Evolutionary conservation across 1,140 invertebrate genomes (phyloP), one percentile per base, ranked within the genome.

Genomic region (Drosophila miranda): DNA sequence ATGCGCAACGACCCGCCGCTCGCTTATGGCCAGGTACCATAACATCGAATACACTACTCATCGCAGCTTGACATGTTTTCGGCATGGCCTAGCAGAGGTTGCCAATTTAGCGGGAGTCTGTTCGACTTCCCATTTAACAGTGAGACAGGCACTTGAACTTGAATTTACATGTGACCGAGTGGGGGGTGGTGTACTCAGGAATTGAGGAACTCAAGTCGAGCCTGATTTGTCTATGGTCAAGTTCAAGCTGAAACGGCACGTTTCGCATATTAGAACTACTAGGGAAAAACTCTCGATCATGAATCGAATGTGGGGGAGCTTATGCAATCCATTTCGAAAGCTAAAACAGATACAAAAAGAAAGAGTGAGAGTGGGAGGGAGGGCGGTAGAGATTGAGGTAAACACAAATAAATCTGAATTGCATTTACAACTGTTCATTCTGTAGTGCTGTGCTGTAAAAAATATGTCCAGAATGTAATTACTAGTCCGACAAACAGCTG

Each of bases 81-180:
- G 64, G 34, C 58, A 45, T 44, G 57, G 45, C 45, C 45, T 38
- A 62, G 19, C 67, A 60, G 66, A 49, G 59, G 50, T 81, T 57
- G 69, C 62, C 77, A 86, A 81, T 84, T 84, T 79, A 30, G 50
- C 49, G 41, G 64, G 34, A 26, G 23, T 26, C 5, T 26, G 23
- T 5, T 26, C 3, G 23, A 5, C 23, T 26, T 5, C 23, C 23
- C 5, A 5, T 26, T 26, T 4, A 26, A 26, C 4, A 26, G 4
- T 26, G 23, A 5, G 4, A 56, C 50, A 49, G 72, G 46, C 56
- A 81, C 82, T 84, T 81, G 78, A 84, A 84, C 81, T 84, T 84
- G 81, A 76, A 75, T 74, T 81, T 63, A 56, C 66, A 83, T 76
- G 64, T 55, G 61, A 68, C 62, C 30, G n/a, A 19, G 50, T 21